Evolutionary conservation across 2,797 vertebrate species (phyloP).

Genomic region (Clarias laeviceps): DNA sequence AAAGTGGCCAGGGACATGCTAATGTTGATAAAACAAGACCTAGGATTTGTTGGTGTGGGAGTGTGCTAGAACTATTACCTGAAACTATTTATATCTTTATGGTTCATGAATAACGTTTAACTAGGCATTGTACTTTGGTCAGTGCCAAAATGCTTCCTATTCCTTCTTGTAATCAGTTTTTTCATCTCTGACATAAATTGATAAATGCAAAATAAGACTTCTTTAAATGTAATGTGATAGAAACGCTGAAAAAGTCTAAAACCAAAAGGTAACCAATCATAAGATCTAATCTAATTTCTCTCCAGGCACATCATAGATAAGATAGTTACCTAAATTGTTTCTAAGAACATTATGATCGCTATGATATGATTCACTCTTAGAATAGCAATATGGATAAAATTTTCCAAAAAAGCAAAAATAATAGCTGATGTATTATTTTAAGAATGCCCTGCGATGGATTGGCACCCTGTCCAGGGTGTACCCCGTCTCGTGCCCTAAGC

Average conservation of each 20-base stretch:
- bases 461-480: too few species aligned
- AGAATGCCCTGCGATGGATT: too few species aligned
- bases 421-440: neutral
- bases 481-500: too few species aligned
- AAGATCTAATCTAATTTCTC: neutral
- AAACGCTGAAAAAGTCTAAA: neutral
- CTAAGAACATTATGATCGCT: neutral
- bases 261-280: neutral
- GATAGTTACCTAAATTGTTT: too few species aligned
- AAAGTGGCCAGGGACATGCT: neutral
- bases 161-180: conserved; percentile 11
- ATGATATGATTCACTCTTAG: neutral
- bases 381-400: neutral
- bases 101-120: conserved; percentile 48
- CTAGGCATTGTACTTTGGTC: conserved; percentile 44
- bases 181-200: neutral
- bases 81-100: conserved; percentile 30
- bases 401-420: neutral
- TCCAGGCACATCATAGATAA: neutral
- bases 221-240: neutral
- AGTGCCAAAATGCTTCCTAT: conserved; percentile 17
- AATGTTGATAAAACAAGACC: neutral
- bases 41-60: too few species aligned
- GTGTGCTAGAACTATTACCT: neutral
- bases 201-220: neutral